Conservation (phyloP, 1,140 invertebrate species). For the Macrotrachela quadricornifera region DNA sequence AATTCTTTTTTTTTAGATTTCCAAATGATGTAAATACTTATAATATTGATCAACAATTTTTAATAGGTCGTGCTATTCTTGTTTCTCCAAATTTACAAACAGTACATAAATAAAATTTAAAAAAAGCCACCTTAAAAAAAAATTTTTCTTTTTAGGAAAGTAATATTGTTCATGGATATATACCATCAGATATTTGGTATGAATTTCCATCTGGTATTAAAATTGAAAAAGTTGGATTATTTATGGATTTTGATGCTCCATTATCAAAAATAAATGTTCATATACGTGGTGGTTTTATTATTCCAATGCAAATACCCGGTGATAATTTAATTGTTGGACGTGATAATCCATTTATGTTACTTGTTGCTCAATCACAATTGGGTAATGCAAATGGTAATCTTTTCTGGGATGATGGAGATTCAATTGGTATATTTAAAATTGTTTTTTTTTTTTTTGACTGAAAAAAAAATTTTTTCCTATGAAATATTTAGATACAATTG, state of each 20-base stretch:
- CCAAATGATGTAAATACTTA: constrained; percentile 38
- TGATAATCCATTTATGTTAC: constrained; percentile 1
- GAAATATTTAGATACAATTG: not conserved
- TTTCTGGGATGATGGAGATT: constrained; percentile 8
- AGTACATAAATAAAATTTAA: constrained; percentile 18
- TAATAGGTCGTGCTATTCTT: constrained; percentile 51
- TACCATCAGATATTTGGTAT: constrained; percentile 52
- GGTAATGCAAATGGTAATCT: not conserved
- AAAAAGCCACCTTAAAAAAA: not conserved
- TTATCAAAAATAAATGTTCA: constrained; percentile 44
- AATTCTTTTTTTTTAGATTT: not conserved
- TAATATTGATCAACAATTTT: constrained; percentile 48
- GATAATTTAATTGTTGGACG: constrained; percentile 35
- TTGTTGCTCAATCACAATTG: not conserved
- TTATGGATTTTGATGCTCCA: constrained; percentile 35
- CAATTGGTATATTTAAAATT: not conserved
- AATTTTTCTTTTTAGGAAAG: constrained; percentile 13
- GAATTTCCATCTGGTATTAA: constrained; percentile 36
- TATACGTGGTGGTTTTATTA: constrained; percentile 46
- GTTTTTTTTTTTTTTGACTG: too few species aligned
- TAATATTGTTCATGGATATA: constrained; percentile 37
- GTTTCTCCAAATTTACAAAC: constrained; percentile 48
- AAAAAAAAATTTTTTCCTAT: too few species aligned
- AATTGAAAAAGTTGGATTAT: constrained; percentile 16
- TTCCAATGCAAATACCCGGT: constrained; percentile 44